Conservation (phyloP, 1,140 invertebrate species). For the Leptinotarsa texana region DNA sequence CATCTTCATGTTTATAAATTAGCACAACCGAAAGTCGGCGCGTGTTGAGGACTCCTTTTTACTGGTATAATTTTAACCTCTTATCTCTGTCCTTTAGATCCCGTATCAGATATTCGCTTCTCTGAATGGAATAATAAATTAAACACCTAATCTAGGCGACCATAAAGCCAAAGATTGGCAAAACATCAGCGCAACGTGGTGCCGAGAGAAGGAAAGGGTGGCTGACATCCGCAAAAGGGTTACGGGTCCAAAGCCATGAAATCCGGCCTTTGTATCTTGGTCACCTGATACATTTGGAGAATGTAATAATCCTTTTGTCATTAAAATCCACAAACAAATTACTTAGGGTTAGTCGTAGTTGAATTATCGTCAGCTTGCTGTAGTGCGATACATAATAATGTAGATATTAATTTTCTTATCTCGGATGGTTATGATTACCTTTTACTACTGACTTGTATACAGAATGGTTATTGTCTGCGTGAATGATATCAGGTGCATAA, state of each 20-base stretch:
- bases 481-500: not conserved
- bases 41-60: constrained; percentile 16
- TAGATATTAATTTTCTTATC: constrained; percentile 3
- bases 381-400: constrained; percentile 12
- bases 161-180: constrained; percentile 29
- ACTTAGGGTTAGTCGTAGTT: constrained; percentile 15
- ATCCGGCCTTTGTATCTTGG: constrained; percentile 27
- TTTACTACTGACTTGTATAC: no score
- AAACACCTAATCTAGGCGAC: constrained; percentile 27
- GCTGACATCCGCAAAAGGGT: constrained; percentile 16
- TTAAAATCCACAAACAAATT: constrained; percentile 30
- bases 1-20: constrained; percentile 8
- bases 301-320: constrained; percentile 29
- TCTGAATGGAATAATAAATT: constrained; percentile 26
- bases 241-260: constrained; percentile 19
- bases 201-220: not conserved
- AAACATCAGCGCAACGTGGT: constrained; percentile 25
- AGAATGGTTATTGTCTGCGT: not conserved
- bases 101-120: constrained; percentile 18
- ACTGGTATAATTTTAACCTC: constrained; percentile 14
- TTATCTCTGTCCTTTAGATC: constrained; percentile 26
- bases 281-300: constrained; percentile 26
- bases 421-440: constrained; percentile 9
- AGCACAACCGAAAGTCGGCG: not conserved
- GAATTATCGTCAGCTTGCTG: constrained; percentile 10